Evolutionary conservation across 2,888 invertebrate species (phyloP), one percentile per base, ranked within the genome.

Genomic region (Synanthedon tipuliformis): DNA sequence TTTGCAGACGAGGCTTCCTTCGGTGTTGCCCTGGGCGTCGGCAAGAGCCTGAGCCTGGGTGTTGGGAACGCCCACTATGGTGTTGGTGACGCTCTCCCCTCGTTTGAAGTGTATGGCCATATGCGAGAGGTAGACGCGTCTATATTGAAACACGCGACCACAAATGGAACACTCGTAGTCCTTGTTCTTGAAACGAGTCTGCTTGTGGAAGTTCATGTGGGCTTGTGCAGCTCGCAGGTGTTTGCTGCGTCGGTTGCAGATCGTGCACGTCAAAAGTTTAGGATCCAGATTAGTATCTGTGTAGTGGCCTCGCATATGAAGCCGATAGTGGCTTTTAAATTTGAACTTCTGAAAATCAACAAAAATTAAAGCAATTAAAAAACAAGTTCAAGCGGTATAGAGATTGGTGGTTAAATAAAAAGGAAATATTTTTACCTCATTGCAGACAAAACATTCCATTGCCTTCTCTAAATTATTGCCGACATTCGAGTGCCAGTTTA

Each of bases 111-210:
- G 88, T 48, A 85, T 78, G 7, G 82, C 81, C 85, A 87, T 88
- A 58, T 88, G 88, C 0, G 85, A 79, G 41, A 86, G 74, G 55
- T 87, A 85, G 1, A 86, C 84, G 55, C 79, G 80, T 1, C 85
- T 61, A 59, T 69, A 63, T 55, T 85, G 83, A 66, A 87, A 88
- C n/a, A 86, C 73, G 16, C 79, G 66, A 56, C 83, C 81, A 69
- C 88, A 88, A 51, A 88, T 81, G 41, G 85, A 78, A 62, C 88
- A 88, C 64, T 82, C 77, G 64, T 88, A 88, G 72, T 87, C 87
- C 45, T 83, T 81, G 65, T 69, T 78, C 62, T 84, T 73, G 71
- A 86, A 86, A 53, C 87, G 79, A 0, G 81, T 87, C 57, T 87
- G 87, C 55, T 84, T 83, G 72, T 88, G 88, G 71, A 66, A 88